Conservation (phyloP, 1,140 invertebrate species). For the Drosophila mayri region DNA sequence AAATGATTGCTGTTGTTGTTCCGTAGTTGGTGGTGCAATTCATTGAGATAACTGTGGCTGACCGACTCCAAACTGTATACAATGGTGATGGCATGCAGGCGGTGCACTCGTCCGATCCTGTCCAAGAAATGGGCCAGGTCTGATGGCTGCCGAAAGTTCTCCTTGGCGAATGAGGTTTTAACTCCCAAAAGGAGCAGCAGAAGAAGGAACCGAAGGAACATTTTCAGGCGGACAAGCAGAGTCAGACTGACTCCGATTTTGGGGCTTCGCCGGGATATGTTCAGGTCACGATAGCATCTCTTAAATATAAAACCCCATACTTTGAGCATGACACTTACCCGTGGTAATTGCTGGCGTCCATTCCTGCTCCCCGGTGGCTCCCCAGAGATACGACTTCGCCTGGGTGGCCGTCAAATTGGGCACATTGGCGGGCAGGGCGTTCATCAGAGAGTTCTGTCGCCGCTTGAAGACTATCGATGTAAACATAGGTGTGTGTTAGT, state of each 20-base stretch:
- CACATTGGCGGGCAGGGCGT: constrained; percentile 51
- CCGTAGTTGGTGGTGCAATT: constrained; percentile 19
- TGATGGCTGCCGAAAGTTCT: constrained; percentile 21
- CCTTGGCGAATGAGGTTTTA: neutral
- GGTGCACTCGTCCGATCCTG: constrained; percentile 37
- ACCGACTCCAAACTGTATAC: constrained; percentile 40
- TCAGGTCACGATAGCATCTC: constrained; percentile 48
- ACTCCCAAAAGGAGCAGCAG: constrained; percentile 4
- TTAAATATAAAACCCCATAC: constrained; percentile 12
- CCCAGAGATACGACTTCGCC: constrained; percentile 92
- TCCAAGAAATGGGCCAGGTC: constrained; percentile 43
- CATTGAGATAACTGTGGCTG: constrained; percentile 22
- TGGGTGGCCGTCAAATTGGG: constrained; percentile 85
- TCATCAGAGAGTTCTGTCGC: constrained; percentile 71
- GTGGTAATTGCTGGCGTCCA: constrained; percentile 97
- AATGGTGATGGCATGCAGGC: constrained; percentile 41
- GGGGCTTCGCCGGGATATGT: neutral
- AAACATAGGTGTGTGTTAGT: neutral
- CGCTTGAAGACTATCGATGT: constrained; percentile 59
- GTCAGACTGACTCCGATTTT: constrained; percentile 4
- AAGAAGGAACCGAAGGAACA: constrained; percentile 28
- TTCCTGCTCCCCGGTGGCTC: constrained; percentile 96
- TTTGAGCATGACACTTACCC: constrained; percentile 87
- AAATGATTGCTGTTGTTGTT: constrained; percentile 45
- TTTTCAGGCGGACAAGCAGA: constrained; percentile 7